Percentiles rank a stretch among this genome's conserved stretches.
These are phyloP conservation scores for Parnassius orleans DNA, from an alignment of 2,888 invertebrate genomes.

Conservation along the genomic window DNA sequence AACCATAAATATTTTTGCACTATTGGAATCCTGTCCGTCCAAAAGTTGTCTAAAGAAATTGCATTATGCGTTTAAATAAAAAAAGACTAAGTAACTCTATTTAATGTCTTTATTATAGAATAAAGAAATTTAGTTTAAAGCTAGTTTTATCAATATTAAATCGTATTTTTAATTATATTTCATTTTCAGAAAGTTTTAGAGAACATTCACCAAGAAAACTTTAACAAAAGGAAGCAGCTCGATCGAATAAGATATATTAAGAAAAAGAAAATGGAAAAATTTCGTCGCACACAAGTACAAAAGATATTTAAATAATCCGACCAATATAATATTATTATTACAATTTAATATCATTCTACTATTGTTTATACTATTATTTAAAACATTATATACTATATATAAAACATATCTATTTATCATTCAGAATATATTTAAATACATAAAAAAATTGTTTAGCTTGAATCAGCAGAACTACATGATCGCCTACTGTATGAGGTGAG, in stretches of 20 bases:
- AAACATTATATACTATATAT: too few species aligned
- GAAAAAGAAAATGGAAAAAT: constrained; percentile 80
- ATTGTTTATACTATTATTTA: too few species aligned
- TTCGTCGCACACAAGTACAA: constrained; percentile 80
- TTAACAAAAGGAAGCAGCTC: constrained; percentile 81
- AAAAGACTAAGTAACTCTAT: too few species aligned
- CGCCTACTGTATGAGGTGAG: constrained; percentile 72
- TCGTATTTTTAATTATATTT: constrained; percentile 21
- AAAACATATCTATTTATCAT: too few species aligned
- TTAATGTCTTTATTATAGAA: not conserved
- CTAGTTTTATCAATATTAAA: not conserved
- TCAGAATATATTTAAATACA: too few species aligned
- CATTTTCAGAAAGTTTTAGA: constrained; percentile 80
- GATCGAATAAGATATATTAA: constrained; percentile 82
- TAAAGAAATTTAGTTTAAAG: not conserved
- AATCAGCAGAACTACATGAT: constrained; percentile 76
- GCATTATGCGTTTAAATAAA: too few species aligned
- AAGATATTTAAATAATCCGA: too few species aligned
- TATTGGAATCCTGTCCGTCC: too few species aligned
- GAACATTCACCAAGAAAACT: constrained; percentile 82
- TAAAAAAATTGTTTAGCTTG: constrained; percentile 52
- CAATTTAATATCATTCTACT: too few species aligned
- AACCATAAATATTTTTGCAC: too few species aligned
- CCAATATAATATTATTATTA: too few species aligned
- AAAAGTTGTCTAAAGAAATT: too few species aligned